Evolutionary conservation across 2,797 vertebrate genomes (phyloP).

Genomic region (Sebastes reedi): DNA sequence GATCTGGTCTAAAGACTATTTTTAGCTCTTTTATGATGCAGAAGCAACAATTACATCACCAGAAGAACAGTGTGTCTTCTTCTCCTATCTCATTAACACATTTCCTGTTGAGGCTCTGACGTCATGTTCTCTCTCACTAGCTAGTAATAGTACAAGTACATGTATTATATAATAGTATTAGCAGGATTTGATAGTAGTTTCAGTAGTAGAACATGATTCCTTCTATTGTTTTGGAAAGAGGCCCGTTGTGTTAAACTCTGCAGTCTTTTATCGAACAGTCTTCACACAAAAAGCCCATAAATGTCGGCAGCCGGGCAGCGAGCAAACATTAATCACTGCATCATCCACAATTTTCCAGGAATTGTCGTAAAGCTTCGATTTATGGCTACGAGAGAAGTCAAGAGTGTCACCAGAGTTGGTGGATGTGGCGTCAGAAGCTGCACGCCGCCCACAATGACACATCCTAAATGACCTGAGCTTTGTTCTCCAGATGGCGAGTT

Average conservation of each 20-base stretch:
- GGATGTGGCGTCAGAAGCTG: slow-evolving; percentile 4
- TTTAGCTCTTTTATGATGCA: background rate
- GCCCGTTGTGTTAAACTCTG: background rate
- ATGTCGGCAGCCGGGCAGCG: background rate
- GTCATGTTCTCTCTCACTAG: background rate
- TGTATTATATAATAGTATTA: background rate
- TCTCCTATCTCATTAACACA: background rate
- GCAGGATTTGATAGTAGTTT: background rate
- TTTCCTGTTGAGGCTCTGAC: background rate
- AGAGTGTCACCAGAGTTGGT: background rate
- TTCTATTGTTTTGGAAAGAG: background rate
- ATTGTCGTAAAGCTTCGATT: background rate
- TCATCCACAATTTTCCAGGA: slow-evolving; percentile 11
- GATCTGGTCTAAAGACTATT: background rate
- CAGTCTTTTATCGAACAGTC: background rate
- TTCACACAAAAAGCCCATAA: background rate
- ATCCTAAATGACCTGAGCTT: background rate
- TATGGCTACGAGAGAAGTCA: background rate
- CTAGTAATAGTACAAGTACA: background rate
- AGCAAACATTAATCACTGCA: background rate
- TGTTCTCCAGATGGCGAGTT: background rate
- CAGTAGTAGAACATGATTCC: background rate
- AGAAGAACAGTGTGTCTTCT: too few species aligned
- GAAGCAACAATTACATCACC: background rate
- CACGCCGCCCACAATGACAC: background rate